phyloP scores from a whole-genome alignment of 2,797 vertebrate species.

The Pipistrellus nathusii region DNA sequence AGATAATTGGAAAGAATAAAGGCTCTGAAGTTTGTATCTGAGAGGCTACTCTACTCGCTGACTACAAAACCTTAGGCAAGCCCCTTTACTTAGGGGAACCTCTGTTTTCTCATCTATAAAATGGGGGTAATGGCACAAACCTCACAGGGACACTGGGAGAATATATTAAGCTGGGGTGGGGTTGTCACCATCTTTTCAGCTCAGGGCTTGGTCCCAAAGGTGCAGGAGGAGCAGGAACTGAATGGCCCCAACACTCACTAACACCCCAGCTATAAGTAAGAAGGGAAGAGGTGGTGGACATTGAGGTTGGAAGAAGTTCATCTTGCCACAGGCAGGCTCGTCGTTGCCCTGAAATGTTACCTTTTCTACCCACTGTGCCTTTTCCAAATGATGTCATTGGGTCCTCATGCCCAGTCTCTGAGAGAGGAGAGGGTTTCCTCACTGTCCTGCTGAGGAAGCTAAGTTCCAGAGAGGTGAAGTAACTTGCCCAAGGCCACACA shows the following conservation, averaged over 20 bases:
- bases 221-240: background rate
- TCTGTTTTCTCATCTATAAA: background rate
- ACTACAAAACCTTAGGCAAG: background rate
- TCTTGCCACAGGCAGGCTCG: background rate
- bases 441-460: background rate
- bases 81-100: background rate
- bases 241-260: background rate
- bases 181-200: background rate
- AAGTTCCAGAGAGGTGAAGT: background rate
- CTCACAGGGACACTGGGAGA: background rate
- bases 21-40: background rate
- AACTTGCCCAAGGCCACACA: background rate
- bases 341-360: background rate
- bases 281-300: background rate
- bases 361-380: background rate
- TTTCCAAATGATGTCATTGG: background rate
- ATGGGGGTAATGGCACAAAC: background rate
- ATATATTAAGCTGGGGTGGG: background rate
- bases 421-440: background rate
- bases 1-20: background rate
- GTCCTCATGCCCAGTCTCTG: background rate
- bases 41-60: background rate
- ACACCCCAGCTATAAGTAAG: background rate
- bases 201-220: background rate
- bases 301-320: background rate